A percentile compares a stretch with the other conserved stretches of the same genome.
Evolutionary conservation across 2,888 invertebrate species (phyloP).

Genomic region (Pyrochroa serraticornis): DNA sequence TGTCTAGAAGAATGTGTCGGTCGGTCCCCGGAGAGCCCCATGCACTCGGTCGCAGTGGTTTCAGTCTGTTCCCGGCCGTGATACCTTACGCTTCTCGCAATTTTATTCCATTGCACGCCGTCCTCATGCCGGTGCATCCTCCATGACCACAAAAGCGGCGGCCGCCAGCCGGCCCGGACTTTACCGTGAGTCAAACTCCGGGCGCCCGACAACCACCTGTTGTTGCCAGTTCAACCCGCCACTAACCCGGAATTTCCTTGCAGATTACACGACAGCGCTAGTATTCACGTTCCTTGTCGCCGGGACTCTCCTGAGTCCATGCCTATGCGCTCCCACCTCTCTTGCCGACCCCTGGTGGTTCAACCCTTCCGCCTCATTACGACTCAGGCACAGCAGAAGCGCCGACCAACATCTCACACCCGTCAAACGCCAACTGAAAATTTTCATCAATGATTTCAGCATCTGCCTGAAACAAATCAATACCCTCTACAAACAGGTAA

Average conservation of each 20-base stretch:
- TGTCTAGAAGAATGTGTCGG: conserved; percentile 44
- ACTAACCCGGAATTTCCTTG: conserved; percentile 8
- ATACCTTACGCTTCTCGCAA: conserved; percentile 43
- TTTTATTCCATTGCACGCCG: conserved; percentile 13
- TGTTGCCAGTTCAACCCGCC: neutral
- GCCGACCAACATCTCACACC: conserved; percentile 30
- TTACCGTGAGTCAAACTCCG: conserved; percentile 25
- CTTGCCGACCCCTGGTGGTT: conserved; percentile 34
- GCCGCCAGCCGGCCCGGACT: conserved; percentile 20
- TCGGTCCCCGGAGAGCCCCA: conserved; percentile 41
- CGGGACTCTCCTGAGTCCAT: conserved; percentile 23
- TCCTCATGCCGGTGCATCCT: conserved; percentile 14
- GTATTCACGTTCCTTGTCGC: conserved; percentile 12
- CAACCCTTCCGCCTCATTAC: conserved; percentile 38
- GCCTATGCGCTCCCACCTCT: conserved; percentile 30
- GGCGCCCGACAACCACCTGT: conserved; percentile 20
- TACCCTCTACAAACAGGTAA: conserved; percentile 12
- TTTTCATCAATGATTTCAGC: conserved; percentile 34
- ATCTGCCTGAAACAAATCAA: conserved; percentile 32
- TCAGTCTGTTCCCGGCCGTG: conserved; percentile 45
- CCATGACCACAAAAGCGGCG: conserved; percentile 4
- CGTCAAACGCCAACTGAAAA: conserved; percentile 31
- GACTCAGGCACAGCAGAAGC: conserved; percentile 39
- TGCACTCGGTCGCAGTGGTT: conserved; percentile 36
- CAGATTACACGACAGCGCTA: conserved; percentile 12